These are phyloP conservation scores for Pampusana beccarii DNA, from an alignment of 2,113 vertebrate genomes.

Conservation along the genomic window DNA sequence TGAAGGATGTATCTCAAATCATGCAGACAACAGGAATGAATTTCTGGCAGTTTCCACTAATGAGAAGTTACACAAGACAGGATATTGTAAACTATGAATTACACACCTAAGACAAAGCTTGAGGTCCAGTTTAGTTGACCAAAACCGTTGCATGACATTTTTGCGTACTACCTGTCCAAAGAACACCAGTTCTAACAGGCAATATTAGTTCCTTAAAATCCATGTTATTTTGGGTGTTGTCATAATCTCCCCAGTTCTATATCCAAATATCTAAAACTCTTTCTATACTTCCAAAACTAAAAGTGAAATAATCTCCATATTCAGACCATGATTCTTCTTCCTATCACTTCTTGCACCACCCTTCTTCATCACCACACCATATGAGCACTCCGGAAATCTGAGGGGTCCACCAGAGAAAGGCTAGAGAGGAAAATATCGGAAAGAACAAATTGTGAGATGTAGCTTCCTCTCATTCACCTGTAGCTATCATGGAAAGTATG, in stretches of 20 bases:
- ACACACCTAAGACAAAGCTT: not conserved
- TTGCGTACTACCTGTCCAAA: not conserved
- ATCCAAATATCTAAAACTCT: not conserved
- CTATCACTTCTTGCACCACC: not conserved
- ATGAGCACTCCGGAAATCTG: not conserved
- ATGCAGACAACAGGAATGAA: not conserved
- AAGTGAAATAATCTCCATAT: not conserved
- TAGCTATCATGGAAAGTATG: not conserved
- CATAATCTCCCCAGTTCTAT: not conserved
- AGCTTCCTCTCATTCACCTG: not conserved
- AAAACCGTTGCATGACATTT: not conserved
- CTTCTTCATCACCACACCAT: not conserved
- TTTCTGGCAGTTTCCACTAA: not conserved
- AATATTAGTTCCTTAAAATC: not conserved
- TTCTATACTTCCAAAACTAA: not conserved
- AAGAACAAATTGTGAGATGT: accelerated
- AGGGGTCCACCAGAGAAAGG: not conserved
- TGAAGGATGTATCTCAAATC: not conserved
- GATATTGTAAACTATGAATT: not conserved
- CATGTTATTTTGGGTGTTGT: not conserved
- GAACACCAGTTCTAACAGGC: not conserved
- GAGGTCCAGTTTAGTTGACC: not conserved
- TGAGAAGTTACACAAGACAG: not conserved
- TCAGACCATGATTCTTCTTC: not conserved
- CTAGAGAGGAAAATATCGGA: not conserved